Evolutionary conservation across 1,140 invertebrate genomes (phyloP), one percentile per base, ranked within the genome.

Genomic region (Drosophila mojavensis): DNA sequence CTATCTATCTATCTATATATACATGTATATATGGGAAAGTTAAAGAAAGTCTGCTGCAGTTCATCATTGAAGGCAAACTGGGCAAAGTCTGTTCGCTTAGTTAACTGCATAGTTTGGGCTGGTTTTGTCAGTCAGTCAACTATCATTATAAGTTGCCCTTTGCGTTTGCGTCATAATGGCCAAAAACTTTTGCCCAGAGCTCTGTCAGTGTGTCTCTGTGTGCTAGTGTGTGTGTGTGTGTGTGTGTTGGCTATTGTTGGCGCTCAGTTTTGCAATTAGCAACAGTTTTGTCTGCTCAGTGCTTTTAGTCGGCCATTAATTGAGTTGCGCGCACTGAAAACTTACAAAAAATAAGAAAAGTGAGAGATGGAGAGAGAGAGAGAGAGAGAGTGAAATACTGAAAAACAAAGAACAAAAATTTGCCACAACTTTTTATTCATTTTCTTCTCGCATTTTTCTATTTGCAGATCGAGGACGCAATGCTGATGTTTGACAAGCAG

Each of bases 401-500:
- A 71, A 48, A 24, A 30, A 54, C 24, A 61, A 26, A 13, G 50
- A 43, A 39, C 51, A 15, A 75, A 15, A 75, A 47, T 67, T 43
- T 55, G 65, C 36, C 20, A 11, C 36, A 50, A 67, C 41, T 75
- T 58, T 47, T 24, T 17, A 47, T 63, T 73, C 76, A 73, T 62
- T 11, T 13, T 36, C 47, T 59, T 9, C n/a, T 50, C 11, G 10
- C 15, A 6, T 13, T 11, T 43, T 41, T 51, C n/a, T 70, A 67
- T 24, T 97, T 98, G 64, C 96, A 99, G 98, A 99, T 99, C 93
- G 98, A 99, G 94, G 99, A 99, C 93, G 98, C 98, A 75, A 99
- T 99, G 98, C 95, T 99, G 91, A 99, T 99, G 99, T 99, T 99
- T 94, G 99, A 99, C 94, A 99, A 99, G 95, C 98, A 99, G 93